These are phyloP conservation scores for Triplophysa siluroides DNA, from an alignment of 2,113 vertebrate species.

Conservation along the genomic window DNA sequence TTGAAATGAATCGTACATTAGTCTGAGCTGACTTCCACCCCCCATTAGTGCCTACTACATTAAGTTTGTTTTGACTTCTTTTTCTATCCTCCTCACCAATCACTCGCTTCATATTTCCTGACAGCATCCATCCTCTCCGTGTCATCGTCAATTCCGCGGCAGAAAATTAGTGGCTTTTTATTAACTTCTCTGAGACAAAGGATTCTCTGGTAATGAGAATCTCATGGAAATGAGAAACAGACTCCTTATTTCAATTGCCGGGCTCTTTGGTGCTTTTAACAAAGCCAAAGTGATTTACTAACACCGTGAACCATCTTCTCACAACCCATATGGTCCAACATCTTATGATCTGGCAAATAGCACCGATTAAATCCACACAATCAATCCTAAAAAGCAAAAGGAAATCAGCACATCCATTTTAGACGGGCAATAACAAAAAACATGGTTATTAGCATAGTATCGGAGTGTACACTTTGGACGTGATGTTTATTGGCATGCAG, in stretches of 20 bases:
- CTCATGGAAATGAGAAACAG: conserved; percentile 58
- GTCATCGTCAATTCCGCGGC: conserved; percentile 41
- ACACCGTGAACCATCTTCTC: background rate
- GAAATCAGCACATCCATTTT: background rate
- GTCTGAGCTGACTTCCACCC: conserved; percentile 60
- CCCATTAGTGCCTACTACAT: conserved; percentile 59
- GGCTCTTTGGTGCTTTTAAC: conserved; percentile 50
- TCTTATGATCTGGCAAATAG: background rate
- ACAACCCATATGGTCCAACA: background rate
- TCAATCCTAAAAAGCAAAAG: background rate
- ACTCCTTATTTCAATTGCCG: conserved; percentile 53
- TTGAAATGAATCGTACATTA: conserved; percentile 51
- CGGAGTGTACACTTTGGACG: too few species aligned
- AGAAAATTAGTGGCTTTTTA: conserved; percentile 47
- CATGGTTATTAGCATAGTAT: too few species aligned
- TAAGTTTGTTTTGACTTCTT: conserved; percentile 63
- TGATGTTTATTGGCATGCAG: too few species aligned
- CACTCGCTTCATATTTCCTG: conserved; percentile 56
- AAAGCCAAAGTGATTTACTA: conserved; percentile 52
- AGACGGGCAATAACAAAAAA: background rate
- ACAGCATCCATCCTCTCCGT: conserved; percentile 41
- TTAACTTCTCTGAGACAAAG: conserved; percentile 60
- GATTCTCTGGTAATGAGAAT: conserved; percentile 66
- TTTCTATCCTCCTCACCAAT: conserved; percentile 59
- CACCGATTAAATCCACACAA: background rate